phyloP scores from a whole-genome alignment of 2,797 vertebrate genomes.

The Lepidocolaptes lacrymiger region DNA sequence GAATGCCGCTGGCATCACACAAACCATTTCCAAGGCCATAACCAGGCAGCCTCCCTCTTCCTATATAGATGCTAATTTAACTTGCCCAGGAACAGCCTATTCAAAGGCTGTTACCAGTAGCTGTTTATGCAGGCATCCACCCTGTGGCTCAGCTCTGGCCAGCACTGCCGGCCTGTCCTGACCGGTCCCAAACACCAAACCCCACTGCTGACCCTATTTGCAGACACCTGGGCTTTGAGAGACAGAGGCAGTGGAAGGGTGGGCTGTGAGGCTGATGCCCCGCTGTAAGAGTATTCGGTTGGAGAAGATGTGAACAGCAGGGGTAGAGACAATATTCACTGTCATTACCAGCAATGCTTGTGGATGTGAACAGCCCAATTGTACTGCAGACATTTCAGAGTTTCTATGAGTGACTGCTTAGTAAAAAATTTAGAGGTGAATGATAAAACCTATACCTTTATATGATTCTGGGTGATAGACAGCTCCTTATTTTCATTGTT shows the following conservation, averaged over 20 bases:
- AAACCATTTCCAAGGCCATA: slow-evolving; percentile 5
- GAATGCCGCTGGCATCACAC: neutral
- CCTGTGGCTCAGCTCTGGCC: neutral
- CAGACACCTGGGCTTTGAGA: neutral
- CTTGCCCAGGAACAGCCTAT: neutral
- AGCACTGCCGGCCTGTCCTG: neutral
- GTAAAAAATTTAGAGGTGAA: neutral
- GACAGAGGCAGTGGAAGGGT: neutral
- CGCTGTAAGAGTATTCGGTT: neutral
- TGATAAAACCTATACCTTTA: neutral
- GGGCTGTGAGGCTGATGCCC: neutral
- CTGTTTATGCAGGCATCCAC: neutral
- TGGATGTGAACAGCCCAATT: neutral
- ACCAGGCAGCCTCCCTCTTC: neutral
- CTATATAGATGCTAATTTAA: neutral
- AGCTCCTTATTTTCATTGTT: neutral
- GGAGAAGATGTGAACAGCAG: neutral
- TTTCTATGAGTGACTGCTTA: neutral
- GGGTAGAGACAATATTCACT: neutral
- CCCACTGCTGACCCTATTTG: neutral
- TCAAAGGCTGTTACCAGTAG: neutral
- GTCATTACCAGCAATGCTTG: neutral
- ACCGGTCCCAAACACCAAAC: fast-evolving
- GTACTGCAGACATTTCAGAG: neutral
- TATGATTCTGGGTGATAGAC: neutral